Percentiles rank a stretch among this genome's conserved stretches.
Evolutionary conservation across 2,797 vertebrate genomes (phyloP).

Genomic region (Ptychobarbus kaznakovi): DNA sequence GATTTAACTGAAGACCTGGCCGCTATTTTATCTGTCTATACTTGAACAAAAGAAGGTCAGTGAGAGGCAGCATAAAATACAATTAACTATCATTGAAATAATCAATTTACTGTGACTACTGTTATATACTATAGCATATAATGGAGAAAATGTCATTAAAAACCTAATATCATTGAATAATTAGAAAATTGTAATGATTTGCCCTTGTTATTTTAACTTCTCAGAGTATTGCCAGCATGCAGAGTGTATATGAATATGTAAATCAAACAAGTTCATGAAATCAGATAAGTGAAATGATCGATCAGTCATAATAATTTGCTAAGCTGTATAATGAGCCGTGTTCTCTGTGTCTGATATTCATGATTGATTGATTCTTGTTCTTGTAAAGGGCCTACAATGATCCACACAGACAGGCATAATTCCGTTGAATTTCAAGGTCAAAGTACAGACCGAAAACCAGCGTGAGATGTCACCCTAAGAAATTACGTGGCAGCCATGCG

Average conservation of each 20-base stretch:
- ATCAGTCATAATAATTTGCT: not conserved
- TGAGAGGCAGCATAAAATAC: not conserved
- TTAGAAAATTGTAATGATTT: not conserved
- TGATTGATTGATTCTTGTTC: conserved; percentile 34
- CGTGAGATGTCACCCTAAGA: conserved; percentile 83
- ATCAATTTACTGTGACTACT: not conserved
- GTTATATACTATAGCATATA: no score
- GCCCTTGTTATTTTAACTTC: not conserved
- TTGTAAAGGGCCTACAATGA: conserved; percentile 50
- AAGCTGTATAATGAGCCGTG: not conserved
- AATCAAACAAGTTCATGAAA: not conserved
- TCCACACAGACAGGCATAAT: conserved; percentile 74
- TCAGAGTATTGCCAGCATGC: not conserved
- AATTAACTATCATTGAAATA: not conserved
- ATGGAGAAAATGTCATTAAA: no score
- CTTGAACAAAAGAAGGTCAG: not conserved
- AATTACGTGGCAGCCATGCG: conserved; percentile 83
- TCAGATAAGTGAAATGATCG: not conserved
- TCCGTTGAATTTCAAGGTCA: conserved; percentile 84
- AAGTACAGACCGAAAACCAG: conserved; percentile 79
- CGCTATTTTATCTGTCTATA: not conserved
- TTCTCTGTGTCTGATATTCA: not conserved
- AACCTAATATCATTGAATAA: not conserved
- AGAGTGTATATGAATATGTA: not conserved
- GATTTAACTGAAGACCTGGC: not conserved